Base-by-base conservation (phyloP, 2,113 vertebrate species). In the Hemicordylus capensis region DNA sequence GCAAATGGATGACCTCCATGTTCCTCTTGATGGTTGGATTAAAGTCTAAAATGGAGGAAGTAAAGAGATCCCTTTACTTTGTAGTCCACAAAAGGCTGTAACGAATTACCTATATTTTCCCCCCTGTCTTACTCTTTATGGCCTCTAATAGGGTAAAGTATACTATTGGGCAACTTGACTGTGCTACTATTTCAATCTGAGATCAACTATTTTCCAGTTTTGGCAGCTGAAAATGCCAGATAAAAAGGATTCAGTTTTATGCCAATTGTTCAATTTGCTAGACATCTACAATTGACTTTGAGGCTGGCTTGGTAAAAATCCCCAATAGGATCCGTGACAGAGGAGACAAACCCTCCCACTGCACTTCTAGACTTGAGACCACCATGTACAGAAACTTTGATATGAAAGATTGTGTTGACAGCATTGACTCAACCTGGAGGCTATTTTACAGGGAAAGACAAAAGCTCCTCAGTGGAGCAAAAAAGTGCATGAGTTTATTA, bases 391-490 rank as follows among this genome's bases (percentile, higher is more conserved):
- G 26, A 75, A 24, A 6, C 0, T 72, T 77, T 83, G 74, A 73
- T 83, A 73, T 24, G 82, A 91, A 80, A 89, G 31, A 56, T 31
- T 70, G 39, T 3, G 73, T 70, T 67, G 85, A 76, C 11, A 86
- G 20, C 37, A 82, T 6, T 86, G 72, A 85, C 76, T 83, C 14
- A 56, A 51, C 46, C 73, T 81, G 75, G 26, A 70, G 48, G 34
- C 7, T 85, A 4, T 88, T 90, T 91, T 88, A 81, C 9, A 61
- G 15, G 10, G 17, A 73, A 73, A 75, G 67, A 66, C 84, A 89
- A 85, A 14, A 83, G 7, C 9, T 67, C 37, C 61, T 90, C 74
- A 34, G 4, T 59, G 31, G 76, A 83, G 81, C 67, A 83, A 75
- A 79, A 83, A 83, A 64, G 15, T 56, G 20, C 46, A 73, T 84